A percentile compares a stretch with the other conserved stretches of the same genome.
Conservation (phyloP, 2,888 invertebrate genomes). For the Molorchus minor region DNA sequence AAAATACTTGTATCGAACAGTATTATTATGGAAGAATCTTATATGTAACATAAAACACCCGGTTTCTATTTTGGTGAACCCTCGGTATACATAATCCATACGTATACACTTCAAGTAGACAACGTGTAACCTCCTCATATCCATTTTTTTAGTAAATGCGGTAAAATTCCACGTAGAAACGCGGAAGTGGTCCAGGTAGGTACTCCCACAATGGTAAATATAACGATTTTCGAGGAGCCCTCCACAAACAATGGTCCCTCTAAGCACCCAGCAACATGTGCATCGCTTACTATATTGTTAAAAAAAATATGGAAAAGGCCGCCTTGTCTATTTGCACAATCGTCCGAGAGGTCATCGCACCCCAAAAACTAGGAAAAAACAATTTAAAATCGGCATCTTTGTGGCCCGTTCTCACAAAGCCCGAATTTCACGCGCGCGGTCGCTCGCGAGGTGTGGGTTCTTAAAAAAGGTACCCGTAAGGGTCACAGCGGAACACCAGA, state of each 20-base stretch:
- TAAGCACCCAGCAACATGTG: conserved; percentile 44
- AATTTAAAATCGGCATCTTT: conserved; percentile 53
- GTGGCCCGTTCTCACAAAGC: conserved; percentile 51
- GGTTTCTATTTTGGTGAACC: no score
- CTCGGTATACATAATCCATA: no score
- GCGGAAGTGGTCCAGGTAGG: conserved; percentile 33
- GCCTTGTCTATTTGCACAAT: conserved; percentile 41
- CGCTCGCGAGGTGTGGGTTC: conserved; percentile 14
- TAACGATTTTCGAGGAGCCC: conserved; percentile 22
- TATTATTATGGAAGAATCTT: no score
- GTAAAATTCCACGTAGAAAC: no score
- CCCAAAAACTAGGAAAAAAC: conserved; percentile 41
- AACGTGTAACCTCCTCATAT: no score
- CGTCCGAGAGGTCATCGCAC: conserved; percentile 33
- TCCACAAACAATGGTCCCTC: conserved; percentile 38
- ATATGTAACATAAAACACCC: no score
- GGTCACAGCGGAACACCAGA: conserved; percentile 32
- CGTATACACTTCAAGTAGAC: no score
- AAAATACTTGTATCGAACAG: no score
- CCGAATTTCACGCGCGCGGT: conserved; percentile 50
- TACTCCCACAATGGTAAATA: conserved; percentile 20
- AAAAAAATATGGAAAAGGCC: conserved; percentile 38
- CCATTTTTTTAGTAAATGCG: no score
- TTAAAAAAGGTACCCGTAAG: conserved; percentile 25
- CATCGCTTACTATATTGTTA: conserved; percentile 39